phyloP scores from a whole-genome alignment of 2,113 vertebrate genomes.

The Empidonax alnorum region DNA sequence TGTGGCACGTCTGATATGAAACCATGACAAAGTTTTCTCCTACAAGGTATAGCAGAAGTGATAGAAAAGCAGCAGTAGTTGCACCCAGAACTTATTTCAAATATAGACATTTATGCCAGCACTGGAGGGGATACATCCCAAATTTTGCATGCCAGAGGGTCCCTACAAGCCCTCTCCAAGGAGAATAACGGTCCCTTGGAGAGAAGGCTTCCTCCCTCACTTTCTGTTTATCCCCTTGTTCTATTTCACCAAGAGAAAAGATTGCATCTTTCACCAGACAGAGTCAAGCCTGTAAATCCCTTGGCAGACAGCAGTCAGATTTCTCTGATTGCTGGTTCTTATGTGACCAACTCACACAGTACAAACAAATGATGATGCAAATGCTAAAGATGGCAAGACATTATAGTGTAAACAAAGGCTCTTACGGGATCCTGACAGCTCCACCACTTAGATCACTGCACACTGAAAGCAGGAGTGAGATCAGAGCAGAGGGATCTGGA shows the following conservation, averaged over 20 bases:
- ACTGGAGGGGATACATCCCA: background rate
- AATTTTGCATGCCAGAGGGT: background rate
- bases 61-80: background rate
- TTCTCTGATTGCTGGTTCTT: constrained; percentile 5
- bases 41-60: background rate
- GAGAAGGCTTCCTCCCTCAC: background rate
- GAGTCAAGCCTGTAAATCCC: background rate
- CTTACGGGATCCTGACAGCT: background rate
- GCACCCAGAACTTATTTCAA: background rate
- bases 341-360: background rate
- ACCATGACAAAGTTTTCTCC: background rate
- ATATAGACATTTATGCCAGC: background rate
- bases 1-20: background rate
- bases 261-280: background rate
- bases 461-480: background rate
- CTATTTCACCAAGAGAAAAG: background rate
- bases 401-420: background rate
- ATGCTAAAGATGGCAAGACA: constrained; percentile 20
- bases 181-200: background rate
- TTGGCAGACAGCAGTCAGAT: background rate
- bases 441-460: background rate
- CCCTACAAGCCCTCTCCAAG: background rate
- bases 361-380: constrained; percentile 27
- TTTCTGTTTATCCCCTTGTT: background rate
- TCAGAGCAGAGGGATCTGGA: background rate